phyloP scores from a whole-genome alignment of 2,888 invertebrate species.

The Dastarcus helophoroides region DNA sequence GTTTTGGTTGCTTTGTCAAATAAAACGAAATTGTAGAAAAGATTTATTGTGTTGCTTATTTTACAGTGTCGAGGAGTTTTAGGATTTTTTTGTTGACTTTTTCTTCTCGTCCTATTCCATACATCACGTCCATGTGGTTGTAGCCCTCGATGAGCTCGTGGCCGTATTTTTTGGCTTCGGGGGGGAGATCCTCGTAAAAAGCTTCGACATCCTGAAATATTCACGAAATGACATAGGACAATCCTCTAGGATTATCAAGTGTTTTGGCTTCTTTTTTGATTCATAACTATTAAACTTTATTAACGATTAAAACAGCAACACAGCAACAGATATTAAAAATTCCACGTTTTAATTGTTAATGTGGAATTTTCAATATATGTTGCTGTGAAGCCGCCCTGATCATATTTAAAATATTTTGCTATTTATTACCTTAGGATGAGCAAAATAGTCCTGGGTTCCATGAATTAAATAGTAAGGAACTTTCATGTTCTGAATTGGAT shows the following conservation, averaged over 20 bases:
- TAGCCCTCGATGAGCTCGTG: constrained; percentile 5
- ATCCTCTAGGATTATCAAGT: too few species aligned
- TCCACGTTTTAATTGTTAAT: too few species aligned
- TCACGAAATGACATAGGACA: too few species aligned
- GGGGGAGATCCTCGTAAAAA: constrained; percentile 8
- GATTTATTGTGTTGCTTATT: constrained; percentile 3
- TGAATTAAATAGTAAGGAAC: constrained; percentile 13
- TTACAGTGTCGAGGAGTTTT: constrained; percentile 6
- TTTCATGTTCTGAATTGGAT: constrained; percentile 11
- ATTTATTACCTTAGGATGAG: constrained; percentile 4
- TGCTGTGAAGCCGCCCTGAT: too few species aligned
- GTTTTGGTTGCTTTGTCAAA: too few species aligned
- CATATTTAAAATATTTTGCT: constrained; percentile 1
- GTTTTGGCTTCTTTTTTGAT: too few species aligned
- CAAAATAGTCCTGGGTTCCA: constrained; percentile 11
- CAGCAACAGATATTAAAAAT: too few species aligned
- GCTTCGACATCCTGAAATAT: constrained; percentile 9
- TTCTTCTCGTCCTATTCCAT: constrained; percentile 6
- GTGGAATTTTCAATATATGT: too few species aligned
- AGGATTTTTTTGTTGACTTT: constrained; percentile 6
- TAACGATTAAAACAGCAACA: too few species aligned
- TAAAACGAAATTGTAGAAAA: too few species aligned
- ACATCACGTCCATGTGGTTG: constrained; percentile 9
- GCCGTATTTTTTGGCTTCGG: constrained; percentile 8
- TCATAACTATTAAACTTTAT: too few species aligned